phyloP scores from a whole-genome alignment of 2,797 vertebrate genomes.

The Parotocinclus haroldoi region DNA sequence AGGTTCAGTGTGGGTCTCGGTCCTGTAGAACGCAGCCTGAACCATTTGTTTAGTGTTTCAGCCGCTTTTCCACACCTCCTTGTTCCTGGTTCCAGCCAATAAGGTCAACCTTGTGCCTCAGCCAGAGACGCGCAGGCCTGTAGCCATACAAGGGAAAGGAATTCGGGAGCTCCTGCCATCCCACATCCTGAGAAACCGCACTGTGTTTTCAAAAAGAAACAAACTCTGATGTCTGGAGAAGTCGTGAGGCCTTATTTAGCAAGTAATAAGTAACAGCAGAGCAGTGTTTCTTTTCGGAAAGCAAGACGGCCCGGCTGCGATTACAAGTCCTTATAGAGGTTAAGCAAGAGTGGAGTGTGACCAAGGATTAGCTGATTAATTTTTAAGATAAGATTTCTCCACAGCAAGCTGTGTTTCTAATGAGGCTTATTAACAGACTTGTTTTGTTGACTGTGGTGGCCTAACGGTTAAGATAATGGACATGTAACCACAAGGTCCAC shows the following conservation, averaged over 20 bases:
- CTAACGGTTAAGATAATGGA: too few species aligned
- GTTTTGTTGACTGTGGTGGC: too few species aligned
- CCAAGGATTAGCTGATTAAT: neutral
- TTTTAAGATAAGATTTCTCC: neutral
- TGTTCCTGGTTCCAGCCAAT: slow-evolving; percentile 41
- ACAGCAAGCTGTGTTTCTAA: neutral
- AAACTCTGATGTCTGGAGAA: slow-evolving; percentile 4
- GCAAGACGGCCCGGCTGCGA: neutral
- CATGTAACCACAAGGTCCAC: too few species aligned
- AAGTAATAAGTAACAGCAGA: slow-evolving; percentile 21
- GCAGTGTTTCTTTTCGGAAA: slow-evolving; percentile 27
- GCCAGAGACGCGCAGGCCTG: slow-evolving; percentile 34
- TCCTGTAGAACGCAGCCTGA: slow-evolving; percentile 19
- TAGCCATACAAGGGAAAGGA: slow-evolving; percentile 54
- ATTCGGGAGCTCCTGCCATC: slow-evolving; percentile 36
- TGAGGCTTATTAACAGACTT: too few species aligned
- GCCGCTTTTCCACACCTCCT: slow-evolving; percentile 44
- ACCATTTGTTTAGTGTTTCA: slow-evolving; percentile 38
- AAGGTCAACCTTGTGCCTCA: slow-evolving; percentile 35
- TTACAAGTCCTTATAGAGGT: slow-evolving; percentile 25
- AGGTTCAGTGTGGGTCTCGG: slow-evolving; percentile 1
- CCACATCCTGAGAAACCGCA: slow-evolving; percentile 46
- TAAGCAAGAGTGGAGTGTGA: neutral
- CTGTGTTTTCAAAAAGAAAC: slow-evolving; percentile 31
- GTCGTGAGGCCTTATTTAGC: slow-evolving; percentile 48